phyloP scores from a whole-genome alignment of 2,888 invertebrate genomes.

The Nomada ruficornis region DNA sequence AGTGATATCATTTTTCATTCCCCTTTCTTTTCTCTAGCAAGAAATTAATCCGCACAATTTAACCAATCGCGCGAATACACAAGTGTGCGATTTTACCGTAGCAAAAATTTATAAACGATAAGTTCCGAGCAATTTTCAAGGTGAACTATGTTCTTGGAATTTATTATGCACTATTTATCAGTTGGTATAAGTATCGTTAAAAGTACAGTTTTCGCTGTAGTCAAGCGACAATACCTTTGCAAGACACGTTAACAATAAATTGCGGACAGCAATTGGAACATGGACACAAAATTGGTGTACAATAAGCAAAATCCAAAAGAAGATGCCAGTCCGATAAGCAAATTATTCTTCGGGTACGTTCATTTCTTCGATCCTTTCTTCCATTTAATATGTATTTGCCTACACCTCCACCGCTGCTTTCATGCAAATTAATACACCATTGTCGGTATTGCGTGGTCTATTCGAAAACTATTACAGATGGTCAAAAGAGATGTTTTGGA shows the following conservation, averaged over 20 bases:
- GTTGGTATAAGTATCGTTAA: constrained; percentile 16
- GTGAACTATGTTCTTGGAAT: neutral
- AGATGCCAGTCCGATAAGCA: constrained; percentile 67
- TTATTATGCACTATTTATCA: constrained; percentile 32
- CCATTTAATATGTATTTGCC: neutral
- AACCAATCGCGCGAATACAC: neutral
- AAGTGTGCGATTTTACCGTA: too few relatives aligned
- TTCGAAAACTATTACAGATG: constrained; percentile 77
- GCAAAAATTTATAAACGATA: neutral
- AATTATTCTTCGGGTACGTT: constrained; percentile 72
- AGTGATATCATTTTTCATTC: too few relatives aligned
- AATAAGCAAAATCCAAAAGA: constrained; percentile 66
- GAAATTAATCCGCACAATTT: too few relatives aligned
- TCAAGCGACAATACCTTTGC: neutral
- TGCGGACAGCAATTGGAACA: constrained; percentile 10
- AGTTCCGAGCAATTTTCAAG: constrained; percentile 4
- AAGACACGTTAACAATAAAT: neutral
- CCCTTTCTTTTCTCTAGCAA: too few relatives aligned
- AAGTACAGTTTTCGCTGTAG: neutral
- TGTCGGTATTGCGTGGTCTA: neutral
- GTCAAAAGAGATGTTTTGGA: constrained; percentile 81
- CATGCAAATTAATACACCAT: too few relatives aligned
- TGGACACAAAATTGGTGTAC: constrained; percentile 53
- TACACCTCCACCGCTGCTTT: neutral
- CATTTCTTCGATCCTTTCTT: neutral